Conservation (phyloP, 1,140 invertebrate genomes). For the Caligus rogercresseyi region DNA sequence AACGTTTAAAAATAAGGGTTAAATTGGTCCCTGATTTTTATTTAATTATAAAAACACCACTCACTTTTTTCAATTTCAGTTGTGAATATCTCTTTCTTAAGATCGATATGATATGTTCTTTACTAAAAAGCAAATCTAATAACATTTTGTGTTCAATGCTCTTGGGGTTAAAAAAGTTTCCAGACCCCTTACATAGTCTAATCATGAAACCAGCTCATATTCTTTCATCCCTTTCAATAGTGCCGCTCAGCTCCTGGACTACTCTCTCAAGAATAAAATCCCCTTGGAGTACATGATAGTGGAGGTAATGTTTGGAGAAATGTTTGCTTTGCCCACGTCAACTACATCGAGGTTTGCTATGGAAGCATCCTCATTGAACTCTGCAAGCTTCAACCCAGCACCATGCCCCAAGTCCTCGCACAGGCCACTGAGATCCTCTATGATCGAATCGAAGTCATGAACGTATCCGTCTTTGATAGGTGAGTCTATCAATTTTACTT, state of each 20-base stretch:
- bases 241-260: conserved; percentile 72
- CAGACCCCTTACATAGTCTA: too few species aligned
- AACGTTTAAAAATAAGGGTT: too few species aligned
- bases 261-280: conserved; percentile 80
- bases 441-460: conserved; percentile 89
- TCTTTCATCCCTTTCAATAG: conserved; percentile 25
- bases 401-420: conserved; percentile 88
- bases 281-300: conserved; percentile 96
- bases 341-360: conserved; percentile 80
- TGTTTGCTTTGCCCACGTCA: conserved; percentile 79
- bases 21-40: too few species aligned
- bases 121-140: too few species aligned
- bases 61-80: too few species aligned
- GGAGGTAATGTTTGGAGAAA: conserved; percentile 82
- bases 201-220: too few species aligned
- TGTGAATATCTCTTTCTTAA: too few species aligned
- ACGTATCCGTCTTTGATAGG: conserved; percentile 85
- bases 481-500: too few species aligned
- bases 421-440: conserved; percentile 95
- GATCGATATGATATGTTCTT: too few species aligned
- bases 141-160: too few species aligned
- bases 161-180: too few species aligned
- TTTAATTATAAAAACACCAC: too few species aligned
- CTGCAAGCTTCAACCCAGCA: conserved; percentile 86
- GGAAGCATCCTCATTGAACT: conserved; percentile 89